Evolutionary conservation across 2,113 vertebrate species (phyloP), one percentile per base, ranked within the genome.

Genomic region (Procavia capensis): DNA sequence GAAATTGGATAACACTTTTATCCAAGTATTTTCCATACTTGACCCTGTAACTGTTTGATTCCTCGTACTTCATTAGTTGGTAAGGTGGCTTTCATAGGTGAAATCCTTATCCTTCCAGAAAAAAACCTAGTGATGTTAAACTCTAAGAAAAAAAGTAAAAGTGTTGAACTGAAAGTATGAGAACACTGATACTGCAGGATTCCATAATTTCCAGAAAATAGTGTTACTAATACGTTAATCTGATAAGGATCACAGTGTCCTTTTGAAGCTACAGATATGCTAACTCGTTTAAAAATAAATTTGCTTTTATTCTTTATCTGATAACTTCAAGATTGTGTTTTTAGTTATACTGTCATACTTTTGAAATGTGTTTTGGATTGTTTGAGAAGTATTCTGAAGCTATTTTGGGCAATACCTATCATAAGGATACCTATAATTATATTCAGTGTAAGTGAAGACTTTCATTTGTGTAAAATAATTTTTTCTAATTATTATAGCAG

Each of bases 221-320:
- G 2, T 86, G 70, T 79, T 76, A 85, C 82, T 96, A 82, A 59
- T 90, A 31, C 39, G 85, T 93, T 87, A 87, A 85, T 86, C 91
- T 54, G 45, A 22, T 50, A 80, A 86, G 41, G 66, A 86, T 59
- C 86, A 39, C 50, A 72, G 11, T 96, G 3, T 59, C 66, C 59
- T 90, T 68, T 31, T 54, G 47, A 22, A 75, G 50, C 43, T 86
- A 63, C 10, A 89, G 11, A n/a, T 95, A 39, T 57, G 4, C 78
- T 93, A 82, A 93, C 84, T 95, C 39, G 86, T 94, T 93, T 57
- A 92, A 88, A 90, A 90, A 80, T 43, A 85, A 76, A 93, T 85
- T 66, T 34, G 27, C 27, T 81, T 75, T 89, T 92, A 92, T 92
- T 41, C 39, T 85, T 93, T 34, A 63, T 72, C 10, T 76, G 36